Evolutionary conservation across 2,888 invertebrate genomes (phyloP).

Genomic region (Cryptus viduatorius): DNA sequence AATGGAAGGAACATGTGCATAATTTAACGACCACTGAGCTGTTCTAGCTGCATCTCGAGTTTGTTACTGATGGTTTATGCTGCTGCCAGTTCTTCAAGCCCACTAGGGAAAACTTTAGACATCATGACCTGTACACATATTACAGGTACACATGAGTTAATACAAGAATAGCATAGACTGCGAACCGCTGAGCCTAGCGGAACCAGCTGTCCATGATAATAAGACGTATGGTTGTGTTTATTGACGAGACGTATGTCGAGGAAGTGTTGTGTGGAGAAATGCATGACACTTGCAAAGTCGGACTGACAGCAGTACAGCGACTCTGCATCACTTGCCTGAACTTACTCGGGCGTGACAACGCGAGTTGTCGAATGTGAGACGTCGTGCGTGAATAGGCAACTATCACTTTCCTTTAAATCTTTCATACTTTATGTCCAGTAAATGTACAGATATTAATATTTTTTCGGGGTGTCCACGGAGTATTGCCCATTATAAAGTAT

Average conservation of each 20-base stretch:
- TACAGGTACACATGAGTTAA: conserved; percentile 28
- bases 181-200: conserved; percentile 29
- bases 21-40: conserved; percentile 33
- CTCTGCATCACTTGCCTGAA: conserved; percentile 33
- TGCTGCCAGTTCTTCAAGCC: conserved; percentile 11
- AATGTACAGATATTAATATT: conserved; percentile 14
- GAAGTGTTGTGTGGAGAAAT: conserved; percentile 28
- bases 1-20: conserved; percentile 30
- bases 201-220: conserved; percentile 57
- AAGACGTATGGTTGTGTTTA: conserved; percentile 51
- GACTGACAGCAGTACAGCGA: conserved; percentile 43
- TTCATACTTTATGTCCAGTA: conserved; percentile 1
- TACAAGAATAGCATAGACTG: conserved; percentile 44
- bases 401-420: neutral
- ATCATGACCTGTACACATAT: conserved; percentile 32
- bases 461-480: neutral
- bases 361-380: conserved; percentile 33
- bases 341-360: conserved; percentile 55
- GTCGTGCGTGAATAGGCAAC: conserved; percentile 19
- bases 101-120: conserved; percentile 45
- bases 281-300: conserved; percentile 44
- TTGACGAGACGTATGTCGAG: conserved; percentile 12
- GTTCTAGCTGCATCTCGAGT: conserved; percentile 21
- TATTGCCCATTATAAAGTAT: neutral
- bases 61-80: conserved; percentile 31